Evolutionary conservation across 2,113 vertebrate genomes (phyloP).

Genomic region (Myodes glareolus): DNA sequence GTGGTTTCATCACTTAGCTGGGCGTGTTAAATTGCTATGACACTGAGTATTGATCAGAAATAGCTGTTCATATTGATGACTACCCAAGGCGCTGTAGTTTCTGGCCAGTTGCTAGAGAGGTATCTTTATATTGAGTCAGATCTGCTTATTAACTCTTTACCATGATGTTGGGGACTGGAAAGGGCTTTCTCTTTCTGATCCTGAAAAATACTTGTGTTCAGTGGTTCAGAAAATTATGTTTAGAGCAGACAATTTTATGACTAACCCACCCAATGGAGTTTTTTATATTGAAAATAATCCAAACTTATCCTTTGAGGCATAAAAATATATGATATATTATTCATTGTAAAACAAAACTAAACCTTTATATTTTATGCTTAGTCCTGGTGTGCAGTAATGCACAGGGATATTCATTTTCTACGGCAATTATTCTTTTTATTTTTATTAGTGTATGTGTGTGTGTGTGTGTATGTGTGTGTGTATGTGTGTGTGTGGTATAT

Average conservation of each 20-base stretch:
- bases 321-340: slow-evolving; percentile 2
- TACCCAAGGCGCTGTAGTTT: not conserved
- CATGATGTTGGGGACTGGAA: not conserved
- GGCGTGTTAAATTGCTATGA: not conserved
- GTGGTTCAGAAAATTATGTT: slow-evolving; percentile 67
- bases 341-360: not conserved
- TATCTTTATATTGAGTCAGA: not conserved
- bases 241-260: slow-evolving; percentile 30
- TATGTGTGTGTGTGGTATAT: not conserved
- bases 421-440: not conserved
- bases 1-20: not conserved
- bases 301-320: slow-evolving; percentile 38
- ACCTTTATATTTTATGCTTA: not conserved
- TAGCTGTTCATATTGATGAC: not conserved
- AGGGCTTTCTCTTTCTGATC: slow-evolving; percentile 17
- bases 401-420: not conserved
- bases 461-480: not conserved
- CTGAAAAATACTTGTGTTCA: slow-evolving; percentile 16
- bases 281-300: slow-evolving; percentile 1
- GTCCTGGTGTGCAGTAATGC: not conserved
- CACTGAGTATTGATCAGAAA: not conserved
- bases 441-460: not conserved
- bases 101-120: not conserved
- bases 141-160: not conserved
- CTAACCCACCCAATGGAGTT: not conserved